A percentile compares a stretch with the other conserved stretches of the same genome.
These are phyloP conservation scores for Lasioglossum villosulum DNA, from an alignment of 2,888 invertebrate genomes.

Conservation along the genomic window DNA sequence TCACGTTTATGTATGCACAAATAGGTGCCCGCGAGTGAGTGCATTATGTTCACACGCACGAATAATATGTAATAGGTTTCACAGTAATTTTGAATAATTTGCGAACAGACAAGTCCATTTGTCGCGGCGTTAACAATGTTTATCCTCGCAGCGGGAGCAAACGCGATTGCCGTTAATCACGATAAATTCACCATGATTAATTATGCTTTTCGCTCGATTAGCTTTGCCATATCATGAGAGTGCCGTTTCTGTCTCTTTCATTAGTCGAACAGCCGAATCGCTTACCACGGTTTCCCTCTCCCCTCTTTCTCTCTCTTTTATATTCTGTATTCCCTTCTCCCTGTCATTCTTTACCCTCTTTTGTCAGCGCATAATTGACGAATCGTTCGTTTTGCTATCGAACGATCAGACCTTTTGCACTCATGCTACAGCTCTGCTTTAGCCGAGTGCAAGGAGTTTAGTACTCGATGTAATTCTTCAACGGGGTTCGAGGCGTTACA, in stretches of 20 bases:
- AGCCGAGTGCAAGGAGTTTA: conserved; percentile 14
- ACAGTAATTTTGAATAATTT: conserved; percentile 52
- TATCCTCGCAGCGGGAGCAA: conserved; percentile 70
- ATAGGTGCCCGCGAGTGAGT: background rate
- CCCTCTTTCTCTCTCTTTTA: background rate
- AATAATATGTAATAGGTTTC: conserved; percentile 25
- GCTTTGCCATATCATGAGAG: conserved; percentile 69
- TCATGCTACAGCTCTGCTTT: conserved; percentile 32
- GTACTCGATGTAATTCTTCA: background rate
- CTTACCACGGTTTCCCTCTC: conserved; percentile 14
- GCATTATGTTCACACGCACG: background rate
- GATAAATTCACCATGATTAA: conserved; percentile 80
- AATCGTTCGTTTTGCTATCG: conserved; percentile 44
- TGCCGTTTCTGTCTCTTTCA: conserved; percentile 46
- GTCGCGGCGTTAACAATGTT: conserved; percentile 75
- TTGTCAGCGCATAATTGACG: conserved; percentile 57
- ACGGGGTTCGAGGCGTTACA: conserved; percentile 1
- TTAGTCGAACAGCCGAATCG: conserved; percentile 3
- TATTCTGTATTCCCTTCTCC: background rate
- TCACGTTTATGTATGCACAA: background rate
- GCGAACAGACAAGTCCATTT: conserved; percentile 66
- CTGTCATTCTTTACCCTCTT: conserved; percentile 47
- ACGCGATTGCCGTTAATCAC: conserved; percentile 77
- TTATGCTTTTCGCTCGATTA: conserved; percentile 81
- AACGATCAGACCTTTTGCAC: conserved; percentile 34